These are phyloP conservation scores for Drosophila falleni DNA, from an alignment of 2,888 invertebrate species.

Conservation along the genomic window DNA sequence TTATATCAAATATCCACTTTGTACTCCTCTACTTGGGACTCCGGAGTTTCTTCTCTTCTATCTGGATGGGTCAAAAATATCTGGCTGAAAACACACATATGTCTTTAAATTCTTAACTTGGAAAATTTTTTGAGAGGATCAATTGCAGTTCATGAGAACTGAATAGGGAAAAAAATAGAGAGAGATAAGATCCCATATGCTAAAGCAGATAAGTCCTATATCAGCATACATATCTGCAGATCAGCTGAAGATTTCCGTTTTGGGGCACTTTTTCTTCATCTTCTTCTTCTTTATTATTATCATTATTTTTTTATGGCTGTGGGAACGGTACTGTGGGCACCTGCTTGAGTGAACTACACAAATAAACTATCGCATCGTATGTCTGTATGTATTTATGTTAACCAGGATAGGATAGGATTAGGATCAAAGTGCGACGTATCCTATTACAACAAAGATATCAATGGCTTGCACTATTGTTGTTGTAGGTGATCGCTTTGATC, in stretches of 20 bases:
- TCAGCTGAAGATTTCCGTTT: slow-evolving; percentile 11
- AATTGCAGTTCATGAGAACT: neutral
- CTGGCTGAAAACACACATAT: neutral
- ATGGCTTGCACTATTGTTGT: slow-evolving; percentile 32
- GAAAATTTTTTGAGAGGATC: neutral
- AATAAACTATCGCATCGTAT: slow-evolving; percentile 2
- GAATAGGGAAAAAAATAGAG: neutral
- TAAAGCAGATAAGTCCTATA: slow-evolving; percentile 1
- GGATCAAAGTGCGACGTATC: slow-evolving; percentile 25
- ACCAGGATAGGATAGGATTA: neutral
- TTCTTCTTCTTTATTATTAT: neutral
- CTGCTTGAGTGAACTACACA: slow-evolving; percentile 21
- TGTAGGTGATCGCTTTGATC: slow-evolving; percentile 13
- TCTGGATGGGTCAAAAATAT: neutral
- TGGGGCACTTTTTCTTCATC: neutral
- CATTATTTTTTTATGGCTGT: slow-evolving; percentile 3
- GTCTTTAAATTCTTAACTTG: neutral
- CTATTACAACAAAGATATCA: slow-evolving; percentile 40
- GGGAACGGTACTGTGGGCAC: slow-evolving; percentile 30
- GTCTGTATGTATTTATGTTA: slow-evolving; percentile 4
- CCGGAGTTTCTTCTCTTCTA: neutral
- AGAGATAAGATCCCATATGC: neutral
- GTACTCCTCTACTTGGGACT: neutral
- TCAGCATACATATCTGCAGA: neutral
- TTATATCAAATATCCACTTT: neutral